Percentiles rank a stretch among this genome's conserved stretches.
These are phyloP conservation scores for Drosophila pseudotalamancana DNA, from an alignment of 2,888 invertebrate genomes.

Conservation along the genomic window DNA sequence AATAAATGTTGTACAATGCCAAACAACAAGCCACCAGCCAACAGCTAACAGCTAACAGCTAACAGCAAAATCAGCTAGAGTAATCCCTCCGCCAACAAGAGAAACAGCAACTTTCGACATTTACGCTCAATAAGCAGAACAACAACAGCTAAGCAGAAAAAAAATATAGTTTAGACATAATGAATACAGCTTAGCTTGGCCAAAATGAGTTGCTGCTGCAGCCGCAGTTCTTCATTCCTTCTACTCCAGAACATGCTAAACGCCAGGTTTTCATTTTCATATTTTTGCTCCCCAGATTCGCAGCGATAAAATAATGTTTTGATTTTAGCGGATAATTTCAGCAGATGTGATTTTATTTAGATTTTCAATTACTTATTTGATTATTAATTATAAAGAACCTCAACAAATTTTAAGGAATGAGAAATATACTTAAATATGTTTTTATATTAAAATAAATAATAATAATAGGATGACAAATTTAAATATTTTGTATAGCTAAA, in stretches of 20 bases:
- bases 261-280: slow-evolving; percentile 21
- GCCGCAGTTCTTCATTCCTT: slow-evolving; percentile 23
- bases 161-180: slow-evolving; percentile 69
- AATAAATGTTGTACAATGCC: slow-evolving; percentile 69
- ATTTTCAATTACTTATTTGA: too few relatives aligned
- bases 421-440: too few relatives aligned
- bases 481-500: too few relatives aligned
- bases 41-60: too few relatives aligned
- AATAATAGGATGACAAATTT: too few relatives aligned
- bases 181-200: slow-evolving; percentile 73
- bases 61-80: slow-evolving; percentile 26
- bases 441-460: too few relatives aligned
- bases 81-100: slow-evolving; percentile 44
- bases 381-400: too few relatives aligned
- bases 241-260: slow-evolving; percentile 27
- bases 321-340: slow-evolving; percentile 74
- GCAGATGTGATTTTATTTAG: too few relatives aligned
- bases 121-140: slow-evolving; percentile 26
- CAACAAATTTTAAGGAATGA: too few relatives aligned
- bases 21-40: slow-evolving; percentile 41
- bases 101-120: slow-evolving; percentile 21
- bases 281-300: slow-evolving; percentile 3
- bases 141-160: slow-evolving; percentile 50
- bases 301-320: slow-evolving; percentile 62
- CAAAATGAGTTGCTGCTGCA: slow-evolving; percentile 66